Evolutionary conservation across 2,113 vertebrate species (phyloP).

Genomic region (Pavo muticus): DNA sequence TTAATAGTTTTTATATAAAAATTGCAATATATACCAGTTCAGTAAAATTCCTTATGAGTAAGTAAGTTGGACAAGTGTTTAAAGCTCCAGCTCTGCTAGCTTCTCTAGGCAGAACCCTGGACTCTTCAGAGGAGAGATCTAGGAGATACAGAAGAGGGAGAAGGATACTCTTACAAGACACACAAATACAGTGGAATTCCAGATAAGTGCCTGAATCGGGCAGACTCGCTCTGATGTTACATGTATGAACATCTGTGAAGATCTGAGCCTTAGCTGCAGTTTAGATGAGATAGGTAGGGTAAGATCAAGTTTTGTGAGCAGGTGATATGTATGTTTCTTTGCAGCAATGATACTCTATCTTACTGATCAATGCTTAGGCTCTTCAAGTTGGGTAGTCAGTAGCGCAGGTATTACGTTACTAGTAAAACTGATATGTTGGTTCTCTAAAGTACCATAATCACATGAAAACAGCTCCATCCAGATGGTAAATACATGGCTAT

Average conservation of each 20-base stretch:
- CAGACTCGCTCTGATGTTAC: not conserved
- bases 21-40: not conserved
- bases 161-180: not conserved
- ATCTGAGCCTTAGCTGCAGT: not conserved
- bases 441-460: not conserved
- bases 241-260: not conserved
- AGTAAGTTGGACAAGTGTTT: not conserved
- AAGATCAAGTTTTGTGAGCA: not conserved
- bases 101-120: not conserved
- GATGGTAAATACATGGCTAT: not conserved
- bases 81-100: not conserved
- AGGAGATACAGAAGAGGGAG: not conserved
- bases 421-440: not conserved
- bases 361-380: not conserved
- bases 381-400: not conserved
- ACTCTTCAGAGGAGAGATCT: not conserved
- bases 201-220: not conserved
- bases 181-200: not conserved
- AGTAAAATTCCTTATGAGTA: not conserved
- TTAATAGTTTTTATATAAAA: not conserved
- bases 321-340: not conserved
- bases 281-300: fast-evolving
- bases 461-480: not conserved
- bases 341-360: not conserved
- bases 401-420: not conserved